Conservation (phyloP, 1,140 invertebrate genomes). For the Drosophila seguyi region DNA sequence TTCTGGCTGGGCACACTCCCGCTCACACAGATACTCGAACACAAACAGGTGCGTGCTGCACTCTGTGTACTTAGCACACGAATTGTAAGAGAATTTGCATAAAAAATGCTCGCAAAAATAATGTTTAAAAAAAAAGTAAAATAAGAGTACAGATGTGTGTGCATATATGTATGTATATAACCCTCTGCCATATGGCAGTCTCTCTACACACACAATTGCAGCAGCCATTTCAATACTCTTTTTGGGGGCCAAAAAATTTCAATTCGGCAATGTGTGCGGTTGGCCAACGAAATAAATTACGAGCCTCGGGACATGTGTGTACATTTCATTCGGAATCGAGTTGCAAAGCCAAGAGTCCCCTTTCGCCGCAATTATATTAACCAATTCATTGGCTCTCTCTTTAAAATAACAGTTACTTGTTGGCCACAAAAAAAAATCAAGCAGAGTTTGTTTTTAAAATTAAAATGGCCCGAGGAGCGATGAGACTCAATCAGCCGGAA, state of each 20-base stretch:
- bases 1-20: slow-evolving; percentile 1
- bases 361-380: slow-evolving; percentile 30
- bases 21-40: slow-evolving; percentile 17
- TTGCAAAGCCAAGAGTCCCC: slow-evolving; percentile 32
- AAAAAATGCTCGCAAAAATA: slow-evolving; percentile 63
- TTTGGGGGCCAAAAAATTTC: slow-evolving; percentile 17
- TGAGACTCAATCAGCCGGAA: slow-evolving; percentile 21
- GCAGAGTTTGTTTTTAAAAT: slow-evolving; percentile 15
- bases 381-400: slow-evolving; percentile 19
- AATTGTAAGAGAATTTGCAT: slow-evolving; percentile 77
- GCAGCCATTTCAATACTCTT: slow-evolving; percentile 33
- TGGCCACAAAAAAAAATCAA: not conserved
- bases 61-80: slow-evolving; percentile 70
- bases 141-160: too few relatives aligned
- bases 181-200: slow-evolving; percentile 24
- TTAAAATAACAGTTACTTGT: slow-evolving; percentile 9
- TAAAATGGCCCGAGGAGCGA: slow-evolving; percentile 12
- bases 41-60: slow-evolving; percentile 64
- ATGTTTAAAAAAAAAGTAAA: slow-evolving; percentile 34
- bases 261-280: slow-evolving; percentile 23
- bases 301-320: slow-evolving; percentile 37
- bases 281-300: slow-evolving; percentile 30
- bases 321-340: slow-evolving; percentile 31
- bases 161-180: slow-evolving; percentile 18
- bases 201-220: slow-evolving; percentile 1